Evolutionary conservation across 2,797 vertebrate genomes (phyloP).

Genomic region (Poeciliopsis gracilis): DNA sequence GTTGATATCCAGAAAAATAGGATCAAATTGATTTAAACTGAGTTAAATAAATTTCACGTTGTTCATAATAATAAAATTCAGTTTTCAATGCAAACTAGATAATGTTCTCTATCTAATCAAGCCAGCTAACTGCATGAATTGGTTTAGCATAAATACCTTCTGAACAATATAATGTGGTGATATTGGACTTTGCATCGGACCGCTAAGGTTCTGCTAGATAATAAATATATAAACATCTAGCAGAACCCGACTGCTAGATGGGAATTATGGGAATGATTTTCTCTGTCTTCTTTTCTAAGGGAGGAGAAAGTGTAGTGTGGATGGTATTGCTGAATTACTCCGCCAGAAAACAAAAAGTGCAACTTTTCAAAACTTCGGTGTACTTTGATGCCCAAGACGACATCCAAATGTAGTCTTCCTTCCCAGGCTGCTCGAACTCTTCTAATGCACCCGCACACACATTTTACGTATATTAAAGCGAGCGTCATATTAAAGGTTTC

Average conservation of each 20-base stretch:
- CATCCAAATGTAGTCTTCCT: conserved; percentile 20
- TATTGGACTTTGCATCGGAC: not conserved
- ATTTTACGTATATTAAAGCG: conserved; percentile 67
- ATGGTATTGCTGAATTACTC: not conserved
- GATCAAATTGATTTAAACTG: not conserved
- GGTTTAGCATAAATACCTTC: not conserved
- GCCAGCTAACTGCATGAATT: not conserved
- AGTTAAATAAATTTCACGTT: not conserved
- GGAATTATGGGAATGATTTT: not conserved
- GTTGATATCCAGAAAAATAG: not conserved
- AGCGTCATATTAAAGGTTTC: conserved; percentile 62
- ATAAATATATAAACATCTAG: not conserved
- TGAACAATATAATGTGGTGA: not conserved
- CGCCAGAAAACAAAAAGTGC: not conserved
- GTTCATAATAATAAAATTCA: not conserved
- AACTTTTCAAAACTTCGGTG: not conserved
- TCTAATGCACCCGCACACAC: conserved; percentile 52
- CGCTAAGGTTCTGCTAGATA: not conserved
- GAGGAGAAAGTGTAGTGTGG: not conserved
- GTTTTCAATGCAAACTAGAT: not conserved
- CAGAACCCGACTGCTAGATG: not conserved
- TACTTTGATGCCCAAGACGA: not conserved
- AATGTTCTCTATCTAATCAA: not conserved
- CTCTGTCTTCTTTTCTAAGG: not conserved
- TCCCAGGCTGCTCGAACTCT: conserved; percentile 34